Base-by-base conservation (phyloP, 2,113 vertebrate species). In the Cyanocitta stelleri region DNA sequence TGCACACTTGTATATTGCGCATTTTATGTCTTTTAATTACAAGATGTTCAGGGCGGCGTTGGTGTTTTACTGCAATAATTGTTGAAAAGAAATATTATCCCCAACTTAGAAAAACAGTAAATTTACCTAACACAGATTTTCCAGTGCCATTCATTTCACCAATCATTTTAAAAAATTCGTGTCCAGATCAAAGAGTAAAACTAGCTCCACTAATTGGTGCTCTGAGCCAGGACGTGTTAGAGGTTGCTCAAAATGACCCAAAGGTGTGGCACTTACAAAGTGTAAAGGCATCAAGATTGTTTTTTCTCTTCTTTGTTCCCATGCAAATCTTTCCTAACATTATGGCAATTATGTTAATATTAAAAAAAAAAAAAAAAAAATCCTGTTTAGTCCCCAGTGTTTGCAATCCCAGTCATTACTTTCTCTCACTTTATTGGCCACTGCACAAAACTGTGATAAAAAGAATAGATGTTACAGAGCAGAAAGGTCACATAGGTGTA, bases 231-330 rank as follows among this genome's bases (percentile, higher is more conserved):
- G 4, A 61, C 30, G 2, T 56, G 9, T n/a, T 54, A 61, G 9
- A 78, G 4, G 7, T 61, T 80, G 8, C 7, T 78, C 30, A 55
- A 41, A 83, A 46, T 37, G 11, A 30, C 10, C 11, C 21, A 26
- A 51, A 79, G 19, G 3, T 2, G 10, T 16, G 16, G 2, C 0
- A 0, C 35, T 81, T 30, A 27, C 11, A 35, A 41, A 9, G 6
- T 15, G 5, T 19, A 77, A 84, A 85, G 23, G 11, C 8, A 77
- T 39, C 29, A 59, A 43, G n/a, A 12, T 7, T 2, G 1, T 84
- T 85, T 74, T 75, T n/a, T 16, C 6, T 23, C 7, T 49, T 58
- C 22, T 21, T 6, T 11, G 4, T 55, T 87, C 9, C 16, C 8
- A 29, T 14, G 5, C 0, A 5, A 78, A 58, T 6, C 14, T 83